A percentile compares a stretch with the other conserved stretches of the same genome.
Conservation (phyloP, 2,113 vertebrate species). For the Tenrec ecaudatus region DNA sequence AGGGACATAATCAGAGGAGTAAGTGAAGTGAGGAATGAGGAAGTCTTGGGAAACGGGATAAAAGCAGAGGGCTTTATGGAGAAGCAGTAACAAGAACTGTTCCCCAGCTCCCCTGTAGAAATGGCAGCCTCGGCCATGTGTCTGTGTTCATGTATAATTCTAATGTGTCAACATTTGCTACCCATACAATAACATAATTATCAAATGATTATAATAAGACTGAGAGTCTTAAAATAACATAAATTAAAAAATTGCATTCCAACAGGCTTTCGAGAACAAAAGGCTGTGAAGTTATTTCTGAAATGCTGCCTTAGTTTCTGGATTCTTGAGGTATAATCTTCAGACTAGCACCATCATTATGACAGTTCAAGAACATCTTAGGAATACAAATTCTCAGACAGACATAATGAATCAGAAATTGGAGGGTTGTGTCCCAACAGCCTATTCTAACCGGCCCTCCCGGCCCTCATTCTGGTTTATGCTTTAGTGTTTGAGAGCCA, state of each 20-base stretch:
- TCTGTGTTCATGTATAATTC: neutral
- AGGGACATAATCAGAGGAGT: neutral
- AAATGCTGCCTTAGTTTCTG: neutral
- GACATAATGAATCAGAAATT: neutral
- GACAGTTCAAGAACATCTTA: neutral
- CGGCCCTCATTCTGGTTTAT: neutral
- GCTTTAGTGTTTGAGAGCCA: neutral
- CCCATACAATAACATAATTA: neutral
- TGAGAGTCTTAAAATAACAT: slow-evolving; percentile 12
- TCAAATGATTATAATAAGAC: neutral
- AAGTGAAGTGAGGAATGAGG: neutral
- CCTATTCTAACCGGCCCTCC: neutral
- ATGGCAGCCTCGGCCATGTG: neutral
- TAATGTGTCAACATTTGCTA: neutral
- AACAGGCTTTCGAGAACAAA: neutral
- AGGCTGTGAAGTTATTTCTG: neutral
- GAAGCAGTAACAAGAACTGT: neutral
- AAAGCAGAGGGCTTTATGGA: neutral
- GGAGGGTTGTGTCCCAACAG: neutral
- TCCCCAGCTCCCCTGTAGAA: accelerated
- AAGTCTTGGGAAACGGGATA: neutral
- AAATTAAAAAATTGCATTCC: neutral
- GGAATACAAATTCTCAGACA: neutral
- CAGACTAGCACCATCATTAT: neutral
- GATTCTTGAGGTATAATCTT: neutral